These are phyloP conservation scores for Fragum whitleyi DNA, from an alignment of 2,888 invertebrate species.

Conservation along the genomic window DNA sequence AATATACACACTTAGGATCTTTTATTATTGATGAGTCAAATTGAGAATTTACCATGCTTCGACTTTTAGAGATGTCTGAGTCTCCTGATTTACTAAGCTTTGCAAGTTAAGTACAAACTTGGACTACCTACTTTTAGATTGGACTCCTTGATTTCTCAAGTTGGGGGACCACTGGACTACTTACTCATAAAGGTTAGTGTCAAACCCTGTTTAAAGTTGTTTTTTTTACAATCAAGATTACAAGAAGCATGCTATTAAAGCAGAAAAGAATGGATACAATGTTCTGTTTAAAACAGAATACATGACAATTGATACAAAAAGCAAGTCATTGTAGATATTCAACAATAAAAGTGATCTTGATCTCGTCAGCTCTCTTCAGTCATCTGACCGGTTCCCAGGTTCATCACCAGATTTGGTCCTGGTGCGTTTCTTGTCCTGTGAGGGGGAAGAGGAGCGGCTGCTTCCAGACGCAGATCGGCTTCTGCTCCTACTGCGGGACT, in stretches of 20 bases:
- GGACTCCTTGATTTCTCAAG: too few relatives aligned
- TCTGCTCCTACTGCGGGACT: conserved; percentile 44
- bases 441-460: conserved; percentile 45
- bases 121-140: too few relatives aligned
- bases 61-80: too few relatives aligned
- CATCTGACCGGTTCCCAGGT: conserved; percentile 14
- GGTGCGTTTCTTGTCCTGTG: conserved; percentile 55
- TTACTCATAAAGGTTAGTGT: too few relatives aligned
- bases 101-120: too few relatives aligned
- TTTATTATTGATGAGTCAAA: too few relatives aligned
- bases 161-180: too few relatives aligned
- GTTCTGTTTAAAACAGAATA: conserved; percentile 4
- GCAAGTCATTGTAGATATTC: not conserved
- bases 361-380: not conserved
- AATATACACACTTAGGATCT: too few relatives aligned
- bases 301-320: not conserved
- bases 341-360: conserved; percentile 5
- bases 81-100: too few relatives aligned
- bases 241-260: not conserved
- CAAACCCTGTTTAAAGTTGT: too few relatives aligned
- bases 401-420: conserved; percentile 53
- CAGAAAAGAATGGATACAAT: not conserved
- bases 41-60: too few relatives aligned
- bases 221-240: too few relatives aligned
- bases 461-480: conserved; percentile 41